Conservation (phyloP, 2,888 invertebrate genomes). For the Diabrotica balteata region DNA sequence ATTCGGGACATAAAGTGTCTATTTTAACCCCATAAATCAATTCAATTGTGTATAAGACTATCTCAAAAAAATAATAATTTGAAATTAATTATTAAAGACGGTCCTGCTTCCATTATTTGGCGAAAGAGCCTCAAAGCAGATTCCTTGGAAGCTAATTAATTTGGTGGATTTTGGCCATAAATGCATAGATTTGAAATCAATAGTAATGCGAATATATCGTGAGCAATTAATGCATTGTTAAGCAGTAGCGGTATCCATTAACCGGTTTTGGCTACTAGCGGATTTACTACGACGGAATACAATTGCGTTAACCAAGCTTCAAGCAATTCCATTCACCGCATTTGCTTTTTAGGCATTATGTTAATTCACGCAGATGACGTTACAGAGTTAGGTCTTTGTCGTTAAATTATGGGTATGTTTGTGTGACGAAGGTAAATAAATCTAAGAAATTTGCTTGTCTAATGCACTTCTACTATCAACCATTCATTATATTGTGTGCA, state of each 20-base stretch:
- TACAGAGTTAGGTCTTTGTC: too few species aligned
- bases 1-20: too few species aligned
- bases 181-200: constrained; percentile 7
- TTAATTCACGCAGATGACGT: too few species aligned
- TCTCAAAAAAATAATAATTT: too few species aligned
- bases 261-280: constrained; percentile 1
- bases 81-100: too few species aligned
- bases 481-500: neutral
- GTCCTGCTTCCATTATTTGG: neutral
- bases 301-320: neutral
- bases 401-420: constrained; percentile 18
- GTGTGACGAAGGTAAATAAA: too few species aligned
- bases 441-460: too few species aligned
- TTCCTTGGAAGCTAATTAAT: constrained; percentile 10
- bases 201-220: constrained; percentile 1
- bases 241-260: constrained; percentile 3
- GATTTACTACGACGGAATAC: constrained; percentile 3
- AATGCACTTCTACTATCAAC: too few species aligned
- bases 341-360: too few species aligned
- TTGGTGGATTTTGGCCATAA: constrained; percentile 8
- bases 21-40: too few species aligned
- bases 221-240: constrained; percentile 4
- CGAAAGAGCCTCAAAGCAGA: constrained; percentile 8
- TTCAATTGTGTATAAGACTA: too few species aligned
- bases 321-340: neutral